These are phyloP conservation scores for Leptinotarsa juncta DNA, from an alignment of 2,888 invertebrate species.

Conservation along the genomic window DNA sequence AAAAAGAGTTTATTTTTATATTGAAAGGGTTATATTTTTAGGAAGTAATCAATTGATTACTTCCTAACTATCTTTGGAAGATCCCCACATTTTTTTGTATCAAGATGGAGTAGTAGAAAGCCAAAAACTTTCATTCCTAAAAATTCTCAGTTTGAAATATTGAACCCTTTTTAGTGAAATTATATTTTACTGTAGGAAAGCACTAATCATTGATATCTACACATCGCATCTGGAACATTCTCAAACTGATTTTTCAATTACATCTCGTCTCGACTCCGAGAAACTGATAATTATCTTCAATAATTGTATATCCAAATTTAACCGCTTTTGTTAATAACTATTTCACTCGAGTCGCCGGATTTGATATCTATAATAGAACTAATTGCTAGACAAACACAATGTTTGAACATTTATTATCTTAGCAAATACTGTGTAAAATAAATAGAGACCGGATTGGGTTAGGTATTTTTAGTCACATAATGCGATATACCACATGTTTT, in stretches of 20 bases:
- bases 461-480: constrained; percentile 1
- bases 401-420: constrained; percentile 23
- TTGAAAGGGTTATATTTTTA: too few relatives aligned
- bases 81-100: too few relatives aligned
- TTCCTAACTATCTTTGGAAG: too few relatives aligned
- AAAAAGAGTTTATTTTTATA: too few relatives aligned
- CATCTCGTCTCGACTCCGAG: neutral
- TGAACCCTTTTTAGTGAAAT: too few relatives aligned
- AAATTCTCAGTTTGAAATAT: too few relatives aligned
- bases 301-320: constrained; percentile 7
- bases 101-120: too few relatives aligned
- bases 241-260: neutral
- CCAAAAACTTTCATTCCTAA: too few relatives aligned
- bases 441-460: constrained; percentile 10
- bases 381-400: constrained; percentile 31
- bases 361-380: constrained; percentile 18
- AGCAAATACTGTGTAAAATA: constrained; percentile 5
- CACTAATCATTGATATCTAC: too few relatives aligned
- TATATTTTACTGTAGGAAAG: too few relatives aligned
- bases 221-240: neutral
- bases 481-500: neutral
- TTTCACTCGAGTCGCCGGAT: constrained; percentile 15
- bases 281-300: neutral
- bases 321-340: constrained; percentile 13
- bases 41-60: too few relatives aligned